Evolutionary conservation across 2,888 invertebrate species (phyloP), one percentile per base, ranked within the genome.

Genomic region (Coenonympha glycerion): DNA sequence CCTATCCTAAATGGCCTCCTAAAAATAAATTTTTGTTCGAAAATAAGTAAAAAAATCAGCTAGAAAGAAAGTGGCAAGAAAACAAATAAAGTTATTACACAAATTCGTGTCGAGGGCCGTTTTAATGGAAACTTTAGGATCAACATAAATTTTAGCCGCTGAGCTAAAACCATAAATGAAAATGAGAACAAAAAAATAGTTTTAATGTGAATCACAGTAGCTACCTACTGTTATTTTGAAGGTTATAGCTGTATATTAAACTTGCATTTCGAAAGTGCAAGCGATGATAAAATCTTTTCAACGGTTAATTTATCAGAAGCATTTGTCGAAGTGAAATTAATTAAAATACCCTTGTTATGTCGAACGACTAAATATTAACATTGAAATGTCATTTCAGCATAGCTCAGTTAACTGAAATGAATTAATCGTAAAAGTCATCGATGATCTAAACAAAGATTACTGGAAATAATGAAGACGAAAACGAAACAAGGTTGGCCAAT

Each of bases 291-390:
- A 47, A 34, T 40, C 40, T 22, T 40, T 47, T 30, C 34, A 37
- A 21, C 37, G 31, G 30, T 31, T 30, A 19, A 34, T 34, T 45
- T 34, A 45, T 45, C 45, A 24, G 22, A 22, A 24, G 28, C 34
- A 39, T 28, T 28, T 31, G 42, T 45, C 40, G 28, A 19, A 36
- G 46, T 24, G 22, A 39, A 30, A 44, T 40, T 47, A 47, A 54
- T 54, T 45, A 44, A 45, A 37, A 39, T 51, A 44, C 42, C 52
- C 52, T 49, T 49, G 49, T 46, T 46, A n/a, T 34, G 48, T 53
- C 45, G 40, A 16, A 34, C 34, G 34, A 45, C 30, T 34, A 41
- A 46, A 34, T 30, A 44, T 26, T 42, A 49, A 46, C 50, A 47
- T 52, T 52, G 47, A 52, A 22, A 34, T 46, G 52, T 46, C 49